Evolutionary conservation across 2,113 vertebrate genomes (phyloP), one percentile per base, ranked within the genome.

Genomic region (Cynocephalus volans): DNA sequence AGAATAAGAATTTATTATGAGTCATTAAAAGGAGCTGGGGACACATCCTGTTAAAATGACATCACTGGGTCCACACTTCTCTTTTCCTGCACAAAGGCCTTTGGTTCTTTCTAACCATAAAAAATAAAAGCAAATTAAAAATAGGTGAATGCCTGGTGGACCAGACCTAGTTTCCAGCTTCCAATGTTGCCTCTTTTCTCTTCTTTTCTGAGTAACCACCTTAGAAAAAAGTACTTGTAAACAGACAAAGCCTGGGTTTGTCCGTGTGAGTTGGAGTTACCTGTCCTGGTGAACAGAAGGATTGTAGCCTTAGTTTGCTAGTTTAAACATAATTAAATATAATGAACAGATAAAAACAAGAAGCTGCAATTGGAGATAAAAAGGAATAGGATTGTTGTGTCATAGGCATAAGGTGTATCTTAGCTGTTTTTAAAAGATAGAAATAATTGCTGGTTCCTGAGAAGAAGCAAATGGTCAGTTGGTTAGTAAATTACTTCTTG

Each of bases 281-380:
- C 58, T 83, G 23, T 65, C 50, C 33, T 52, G 54, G 3, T 67
- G 18, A 90, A 33, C 23, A 58, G 14, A 54, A 88, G 28, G 24
- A 28, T 21, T 69, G 11, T n/a, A n/a, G 52, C 23, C 52, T 85
- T 87, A 56, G 50, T 80, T 92, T 92, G 33, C 70, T 89, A 83
- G 70, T 89, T 97, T 91, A 92, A 81, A 62, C 1, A 45, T 69
- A 89, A 95, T 91, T 93, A 94, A 96, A 82, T 54, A 18, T 70
- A 93, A 92, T 86, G 56, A 92, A 10, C 31, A 89, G 58, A 95
- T 41, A 97, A 82, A 88, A 83, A 64, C 1, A 58, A 86, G 72
- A 23, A 92, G 52, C 19, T 75, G 6, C 33, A 52, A 62, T 52
- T 14, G 41, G 18, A 95, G 70, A 94, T 92, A 45, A 93, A 88